Base-by-base conservation (phyloP, 2,113 vertebrate species). In the Jaculus jaculus region DNA sequence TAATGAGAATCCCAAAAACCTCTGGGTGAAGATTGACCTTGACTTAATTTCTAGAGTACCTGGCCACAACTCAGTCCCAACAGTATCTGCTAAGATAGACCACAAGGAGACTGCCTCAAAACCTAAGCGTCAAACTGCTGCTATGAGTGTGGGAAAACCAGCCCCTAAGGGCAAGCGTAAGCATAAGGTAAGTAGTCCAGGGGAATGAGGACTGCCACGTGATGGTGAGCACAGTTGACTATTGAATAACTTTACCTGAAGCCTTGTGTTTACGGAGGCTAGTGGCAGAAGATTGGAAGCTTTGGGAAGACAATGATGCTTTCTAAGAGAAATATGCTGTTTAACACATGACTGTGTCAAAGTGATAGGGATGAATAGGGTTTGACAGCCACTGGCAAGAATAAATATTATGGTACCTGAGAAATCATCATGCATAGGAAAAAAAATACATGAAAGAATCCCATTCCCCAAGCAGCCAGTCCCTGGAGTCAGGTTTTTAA, bases 11-110 rank as follows among this genome's bases (percentile, higher is more conserved):
- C 95, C 98, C 61, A 99, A 99, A 97, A 99, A 98, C 91, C 98
- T 99, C 74, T 99, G 99, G 99, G 99, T 99, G 96, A 99, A 99
- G 97, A 99, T 99, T 91, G 98, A 99, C 82, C 98, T 99, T 93
- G 98, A 97, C 96, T 98, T 99, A 58, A 98, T 99, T 61, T 98
- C 98, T 77, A 98, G 98, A 96, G 98, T 99, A 82, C 99, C 99
- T 2, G 98, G 98, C 37, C 98, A 98, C 96, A 98, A 98, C 61
- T 81, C 97, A 65, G 97, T 98, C 54, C 98, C 98, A 93, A 96
- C 68, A 73, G 77, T 96, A 0, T 68, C 98, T 37, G 96, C 97
- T 96, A 98, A 98, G 96, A 96, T 61, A 47, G 98, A 99, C 68
- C 95, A 97, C 61, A 98, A 98, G 96, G 99, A 99, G 34, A 90